Conservation (phyloP, 2,113 vertebrate genomes). For the Orycteropus afer region DNA sequence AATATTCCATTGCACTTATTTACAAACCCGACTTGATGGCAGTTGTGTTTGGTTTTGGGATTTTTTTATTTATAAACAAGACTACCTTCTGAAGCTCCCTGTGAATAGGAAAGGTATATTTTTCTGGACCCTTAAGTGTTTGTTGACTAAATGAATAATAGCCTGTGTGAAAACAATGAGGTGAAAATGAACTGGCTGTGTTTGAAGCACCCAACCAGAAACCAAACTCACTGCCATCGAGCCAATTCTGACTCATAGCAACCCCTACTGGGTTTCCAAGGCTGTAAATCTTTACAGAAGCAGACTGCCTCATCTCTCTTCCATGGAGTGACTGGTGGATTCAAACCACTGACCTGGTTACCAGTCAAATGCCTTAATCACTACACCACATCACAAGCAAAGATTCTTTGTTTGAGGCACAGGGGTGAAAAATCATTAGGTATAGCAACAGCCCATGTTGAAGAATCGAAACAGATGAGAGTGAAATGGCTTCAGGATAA, state of each 20-base stretch:
- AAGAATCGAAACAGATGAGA: neutral
- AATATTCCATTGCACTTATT: neutral
- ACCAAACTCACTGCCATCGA: too few species aligned
- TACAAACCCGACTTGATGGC: too few species aligned
- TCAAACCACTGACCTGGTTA: too few species aligned
- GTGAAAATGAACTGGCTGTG: neutral
- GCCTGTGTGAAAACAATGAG: neutral
- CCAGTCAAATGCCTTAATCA: too few species aligned
- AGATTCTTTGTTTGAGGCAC: too few species aligned
- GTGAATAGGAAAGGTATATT: neutral
- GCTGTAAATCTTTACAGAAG: too few species aligned
- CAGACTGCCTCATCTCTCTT: too few species aligned
- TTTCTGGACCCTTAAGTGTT: neutral
- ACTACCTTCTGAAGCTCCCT: neutral
- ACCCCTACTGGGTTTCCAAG: too few species aligned
- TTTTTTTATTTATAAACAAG: neutral
- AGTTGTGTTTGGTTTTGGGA: too few species aligned
- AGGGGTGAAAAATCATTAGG: neutral
- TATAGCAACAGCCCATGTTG: neutral
- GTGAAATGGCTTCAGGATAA: neutral
- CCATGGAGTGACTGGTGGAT: too few species aligned
- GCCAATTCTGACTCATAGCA: too few species aligned
- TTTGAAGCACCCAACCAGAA: neutral
- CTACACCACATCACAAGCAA: too few species aligned
- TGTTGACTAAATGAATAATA: neutral